These are phyloP conservation scores for Antigone vipio DNA, from an alignment of 2,113 vertebrate species.

Conservation along the genomic window DNA sequence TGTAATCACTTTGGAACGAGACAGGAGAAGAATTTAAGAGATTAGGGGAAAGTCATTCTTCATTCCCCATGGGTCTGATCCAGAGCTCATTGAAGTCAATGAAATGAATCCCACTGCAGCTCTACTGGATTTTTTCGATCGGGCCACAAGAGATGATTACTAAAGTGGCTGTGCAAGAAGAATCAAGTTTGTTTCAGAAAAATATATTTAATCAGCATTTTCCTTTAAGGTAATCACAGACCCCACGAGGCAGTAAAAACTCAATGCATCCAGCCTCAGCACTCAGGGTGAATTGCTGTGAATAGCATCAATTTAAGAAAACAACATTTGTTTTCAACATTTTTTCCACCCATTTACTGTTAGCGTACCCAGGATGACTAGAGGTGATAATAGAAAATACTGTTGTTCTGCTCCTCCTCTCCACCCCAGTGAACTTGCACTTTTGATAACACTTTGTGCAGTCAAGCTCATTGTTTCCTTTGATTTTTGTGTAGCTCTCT, in stretches of 20 bases:
- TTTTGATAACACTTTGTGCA: not conserved
- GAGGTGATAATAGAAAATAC: not conserved
- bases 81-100: slow-evolving; percentile 31
- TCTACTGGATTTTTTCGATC: not conserved
- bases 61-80: slow-evolving; percentile 11
- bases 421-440: not conserved
- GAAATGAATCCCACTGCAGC: not conserved
- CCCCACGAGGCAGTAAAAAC: not conserved
- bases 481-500: not conserved
- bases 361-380: not conserved
- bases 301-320: not conserved
- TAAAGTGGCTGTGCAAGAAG: not conserved
- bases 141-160: not conserved
- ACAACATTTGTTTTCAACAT: not conserved
- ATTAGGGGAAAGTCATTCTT: slow-evolving; percentile 39
- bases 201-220: not conserved
- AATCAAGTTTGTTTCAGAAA: slow-evolving; percentile 5
- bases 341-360: not conserved
- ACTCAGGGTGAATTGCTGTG: not conserved
- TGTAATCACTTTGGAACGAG: not conserved
- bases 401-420: not conserved
- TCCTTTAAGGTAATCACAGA: not conserved
- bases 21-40: slow-evolving; percentile 29
- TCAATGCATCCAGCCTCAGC: not conserved
- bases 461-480: not conserved